Percentiles rank a stretch among this genome's conserved stretches.
These are phyloP conservation scores for Aphodius sticticus DNA, from an alignment of 2,888 invertebrate species.

Conservation along the genomic window DNA sequence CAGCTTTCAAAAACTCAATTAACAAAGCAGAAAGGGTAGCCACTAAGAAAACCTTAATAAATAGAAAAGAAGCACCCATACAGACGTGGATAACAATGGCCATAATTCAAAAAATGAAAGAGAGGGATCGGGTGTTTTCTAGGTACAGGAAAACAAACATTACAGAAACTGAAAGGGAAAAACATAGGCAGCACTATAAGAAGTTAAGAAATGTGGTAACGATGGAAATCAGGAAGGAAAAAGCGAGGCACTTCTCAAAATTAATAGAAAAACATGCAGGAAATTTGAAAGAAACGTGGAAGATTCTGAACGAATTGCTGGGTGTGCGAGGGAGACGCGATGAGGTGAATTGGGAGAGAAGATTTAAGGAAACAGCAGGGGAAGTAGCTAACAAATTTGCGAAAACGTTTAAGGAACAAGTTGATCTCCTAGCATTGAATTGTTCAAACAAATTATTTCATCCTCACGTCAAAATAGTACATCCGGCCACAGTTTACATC, in stretches of 20 bases:
- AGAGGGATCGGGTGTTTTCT: neutral
- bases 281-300: constrained; percentile 14
- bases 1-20: neutral
- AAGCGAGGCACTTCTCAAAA: neutral
- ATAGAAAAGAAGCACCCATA: neutral
- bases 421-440: neutral
- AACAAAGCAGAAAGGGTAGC: neutral
- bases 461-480: neutral
- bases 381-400: constrained; percentile 9
- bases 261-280: neutral
- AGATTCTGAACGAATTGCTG: constrained; percentile 11
- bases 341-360: neutral
- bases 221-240: neutral
- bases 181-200: neutral
- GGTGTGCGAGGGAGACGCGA: neutral
- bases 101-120: constrained; percentile 9
- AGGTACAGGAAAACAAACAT: neutral
- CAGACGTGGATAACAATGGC: neutral
- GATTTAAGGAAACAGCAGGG: neutral
- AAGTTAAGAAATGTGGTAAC: neutral
- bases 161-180: neutral
- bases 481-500: neutral
- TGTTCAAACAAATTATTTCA: neutral
- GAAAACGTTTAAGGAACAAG: constrained; percentile 6
- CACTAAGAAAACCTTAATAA: neutral